Base-by-base conservation (phyloP, 2,888 invertebrate genomes). In the Eilema griseolum region DNA sequence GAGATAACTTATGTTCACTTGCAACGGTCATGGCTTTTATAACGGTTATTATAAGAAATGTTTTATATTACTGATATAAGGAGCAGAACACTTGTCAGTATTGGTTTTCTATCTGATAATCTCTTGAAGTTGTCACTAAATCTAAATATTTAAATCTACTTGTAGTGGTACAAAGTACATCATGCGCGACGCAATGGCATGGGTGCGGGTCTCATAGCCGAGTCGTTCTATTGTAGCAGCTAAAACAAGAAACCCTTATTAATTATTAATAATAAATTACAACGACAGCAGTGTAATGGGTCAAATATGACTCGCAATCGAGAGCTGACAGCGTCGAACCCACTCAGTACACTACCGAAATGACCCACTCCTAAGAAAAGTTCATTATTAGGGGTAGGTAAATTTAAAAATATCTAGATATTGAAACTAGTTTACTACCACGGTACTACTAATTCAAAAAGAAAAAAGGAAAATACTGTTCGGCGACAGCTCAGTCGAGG, bases 141-240 rank as follows among this genome's bases (percentile, higher is more conserved):
- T 76, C 84, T 88, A 87, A 83, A 69, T 76, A 77, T 83, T n/a
- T 83, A 84, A 82, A 72, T 75, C 83, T 83, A 86, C 84, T 82
- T 82, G 86, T 83, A 84, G 83, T 85, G 82, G 84, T 84, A 85
- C 81, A 87, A 82, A 85, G 78, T 81, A 88, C 80, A 85, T 52
- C 52, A 94, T 94, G 94, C 94, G 90, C 91, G 91, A 89, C 89
- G 90, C 85, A 86, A 87, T 89, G 84, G 87, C 89, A 86, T 86
- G 86, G 88, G 84, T 87, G 85, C 84, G 82, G 82, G 83, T 92
- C 89, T 97, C 96, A 97, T 93, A 97, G 97, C 90, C 97, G 96
- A 88, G 97, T 97, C 85, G 97, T 97, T 96, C 97, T 96, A 96
- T 97, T 97, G 97, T 97, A 97, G 96, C 97, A 97, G 96, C 97